These are phyloP conservation scores for Dryobota labecula DNA, from an alignment of 2,888 invertebrate species.

Conservation along the genomic window DNA sequence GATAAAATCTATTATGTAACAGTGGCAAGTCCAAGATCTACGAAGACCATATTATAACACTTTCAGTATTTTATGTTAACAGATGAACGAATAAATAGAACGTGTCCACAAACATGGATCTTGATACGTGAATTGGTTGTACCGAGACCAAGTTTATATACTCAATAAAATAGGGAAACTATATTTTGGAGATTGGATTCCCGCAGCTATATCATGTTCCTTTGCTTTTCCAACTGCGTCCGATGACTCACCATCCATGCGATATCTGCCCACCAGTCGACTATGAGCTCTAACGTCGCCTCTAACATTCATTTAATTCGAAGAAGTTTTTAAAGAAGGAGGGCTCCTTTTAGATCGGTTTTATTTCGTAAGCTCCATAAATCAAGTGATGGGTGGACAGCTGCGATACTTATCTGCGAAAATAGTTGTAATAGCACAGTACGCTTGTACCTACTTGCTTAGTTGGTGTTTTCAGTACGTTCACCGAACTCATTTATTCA, in stretches of 20 bases:
- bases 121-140: neutral
- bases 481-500: slow-evolving; percentile 19
- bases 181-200: slow-evolving; percentile 49
- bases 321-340: slow-evolving; percentile 65
- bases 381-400: slow-evolving; percentile 81
- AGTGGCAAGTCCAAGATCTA: neutral
- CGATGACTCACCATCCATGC: slow-evolving; percentile 64
- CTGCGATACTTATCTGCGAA: slow-evolving; percentile 75
- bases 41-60: neutral
- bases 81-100: slow-evolving; percentile 1
- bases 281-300: slow-evolving; percentile 49
- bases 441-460: slow-evolving; percentile 51
- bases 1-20: too few relatives aligned
- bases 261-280: slow-evolving; percentile 59
- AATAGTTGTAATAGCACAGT: slow-evolving; percentile 72
- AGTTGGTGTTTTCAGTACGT: slow-evolving; percentile 24
- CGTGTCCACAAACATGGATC: slow-evolving; percentile 8
- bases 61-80: neutral
- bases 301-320: slow-evolving; percentile 47
- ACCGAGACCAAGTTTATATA: slow-evolving; percentile 11
- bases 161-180: slow-evolving; percentile 31
- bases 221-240: slow-evolving; percentile 59
- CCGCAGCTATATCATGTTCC: slow-evolving; percentile 48
- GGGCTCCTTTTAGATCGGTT: slow-evolving; percentile 64
- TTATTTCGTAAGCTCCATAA: slow-evolving; percentile 74